phyloP scores from a whole-genome alignment of 1,140 invertebrate genomes.

The Argopecten irradians region DNA sequence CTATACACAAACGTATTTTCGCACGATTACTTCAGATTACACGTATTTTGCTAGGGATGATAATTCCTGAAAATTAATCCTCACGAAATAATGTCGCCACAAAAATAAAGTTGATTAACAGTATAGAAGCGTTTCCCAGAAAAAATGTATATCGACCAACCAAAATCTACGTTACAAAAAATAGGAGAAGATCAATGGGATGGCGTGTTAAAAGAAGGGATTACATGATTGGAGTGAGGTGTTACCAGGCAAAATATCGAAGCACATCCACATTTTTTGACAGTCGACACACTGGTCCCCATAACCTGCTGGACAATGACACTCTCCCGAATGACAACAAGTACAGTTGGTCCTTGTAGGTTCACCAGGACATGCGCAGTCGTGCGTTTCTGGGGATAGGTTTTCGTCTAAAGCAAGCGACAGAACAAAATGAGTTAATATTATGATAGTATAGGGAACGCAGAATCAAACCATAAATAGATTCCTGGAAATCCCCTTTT shows the following conservation, averaged over 20 bases:
- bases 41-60: too few species aligned
- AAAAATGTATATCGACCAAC: neutral
- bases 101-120: neutral
- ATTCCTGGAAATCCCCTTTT: too few species aligned
- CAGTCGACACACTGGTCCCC: constrained; percentile 33
- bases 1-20: too few species aligned
- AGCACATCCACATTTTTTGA: constrained; percentile 5
- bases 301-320: constrained; percentile 34
- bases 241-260: constrained; percentile 31
- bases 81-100: neutral
- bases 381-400: neutral
- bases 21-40: too few species aligned
- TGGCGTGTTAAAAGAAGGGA: neutral
- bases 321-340: constrained; percentile 28
- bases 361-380: constrained; percentile 29
- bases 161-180: neutral
- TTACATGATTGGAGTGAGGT: neutral
- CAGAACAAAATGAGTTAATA: neutral
- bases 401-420: neutral
- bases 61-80: neutral
- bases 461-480: neutral
- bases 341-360: constrained; percentile 23
- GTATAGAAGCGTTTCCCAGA: neutral
- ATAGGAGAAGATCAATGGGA: neutral
- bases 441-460: neutral